These are phyloP conservation scores for Chroicocephalus ridibundus DNA, from an alignment of 2,113 vertebrate species.

Conservation along the genomic window DNA sequence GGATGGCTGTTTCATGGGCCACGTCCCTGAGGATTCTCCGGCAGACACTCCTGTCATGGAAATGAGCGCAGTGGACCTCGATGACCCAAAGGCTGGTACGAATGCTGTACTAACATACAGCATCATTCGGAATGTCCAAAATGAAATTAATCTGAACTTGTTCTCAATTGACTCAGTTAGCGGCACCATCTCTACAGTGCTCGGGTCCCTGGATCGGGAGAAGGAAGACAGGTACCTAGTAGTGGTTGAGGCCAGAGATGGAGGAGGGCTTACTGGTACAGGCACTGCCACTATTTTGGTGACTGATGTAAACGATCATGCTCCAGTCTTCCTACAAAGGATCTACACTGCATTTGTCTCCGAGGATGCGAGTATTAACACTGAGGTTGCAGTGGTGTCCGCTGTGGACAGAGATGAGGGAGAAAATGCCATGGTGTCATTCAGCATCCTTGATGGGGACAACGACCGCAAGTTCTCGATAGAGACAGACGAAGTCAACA, in stretches of 20 bases:
- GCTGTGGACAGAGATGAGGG: conserved; percentile 84
- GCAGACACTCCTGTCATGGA: conserved; percentile 87
- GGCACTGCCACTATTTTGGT: conserved; percentile 86
- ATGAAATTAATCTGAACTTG: conserved; percentile 86
- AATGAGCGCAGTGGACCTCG: conserved; percentile 85
- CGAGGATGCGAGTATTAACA: conserved; percentile 80
- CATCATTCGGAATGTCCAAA: conserved; percentile 85
- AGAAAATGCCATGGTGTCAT: conserved; percentile 83
- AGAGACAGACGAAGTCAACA: conserved; percentile 83
- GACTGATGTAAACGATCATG: conserved; percentile 87
- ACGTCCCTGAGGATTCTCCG: conserved; percentile 81
- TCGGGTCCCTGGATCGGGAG: conserved; percentile 84
- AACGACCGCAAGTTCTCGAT: conserved; percentile 86
- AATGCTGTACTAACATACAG: conserved; percentile 85
- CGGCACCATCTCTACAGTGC: conserved; percentile 82
- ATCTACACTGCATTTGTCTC: conserved; percentile 79
- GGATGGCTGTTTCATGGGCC: conserved; percentile 80
- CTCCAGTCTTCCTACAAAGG: conserved; percentile 83
- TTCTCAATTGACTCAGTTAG: conserved; percentile 84
- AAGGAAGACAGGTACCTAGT: conserved; percentile 80
- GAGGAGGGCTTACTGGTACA: conserved; percentile 85
- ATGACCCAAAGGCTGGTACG: conserved; percentile 80
- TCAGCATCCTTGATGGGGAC: conserved; percentile 85
- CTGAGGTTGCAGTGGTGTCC: conserved; percentile 79
- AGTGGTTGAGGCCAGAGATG: conserved; percentile 86